Evolutionary conservation across 2,797 vertebrate species (phyloP).

Genomic region (Menidia menidia): DNA sequence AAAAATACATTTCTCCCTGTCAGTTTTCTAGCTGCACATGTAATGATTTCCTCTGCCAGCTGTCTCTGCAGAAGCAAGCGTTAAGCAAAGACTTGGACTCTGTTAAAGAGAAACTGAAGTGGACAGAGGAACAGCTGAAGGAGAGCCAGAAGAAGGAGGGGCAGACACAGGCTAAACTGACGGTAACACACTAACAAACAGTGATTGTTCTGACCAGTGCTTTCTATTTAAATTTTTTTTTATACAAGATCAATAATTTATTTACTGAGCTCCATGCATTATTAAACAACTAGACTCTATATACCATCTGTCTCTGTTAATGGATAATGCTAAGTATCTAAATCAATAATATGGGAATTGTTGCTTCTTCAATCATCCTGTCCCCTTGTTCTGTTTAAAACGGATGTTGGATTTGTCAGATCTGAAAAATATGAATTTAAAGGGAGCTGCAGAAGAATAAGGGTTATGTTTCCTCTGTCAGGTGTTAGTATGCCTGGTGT

Average conservation of each 20-base stretch:
- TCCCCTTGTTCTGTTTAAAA: constrained; percentile 17
- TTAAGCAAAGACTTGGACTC: constrained; percentile 80
- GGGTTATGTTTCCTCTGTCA: background rate
- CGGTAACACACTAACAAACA: constrained; percentile 62
- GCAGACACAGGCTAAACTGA: constrained; percentile 80
- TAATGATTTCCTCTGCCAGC: constrained; percentile 56
- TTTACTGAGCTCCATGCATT: constrained; percentile 38
- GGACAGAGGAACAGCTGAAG: constrained; percentile 78
- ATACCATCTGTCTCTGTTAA: constrained; percentile 40
- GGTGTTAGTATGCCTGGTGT: background rate
- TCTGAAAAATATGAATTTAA: background rate
- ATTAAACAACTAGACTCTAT: constrained; percentile 47
- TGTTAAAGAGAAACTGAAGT: constrained; percentile 80
- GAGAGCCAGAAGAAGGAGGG: constrained; percentile 80
- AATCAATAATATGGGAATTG: constrained; percentile 19
- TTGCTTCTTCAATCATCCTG: constrained; percentile 4
- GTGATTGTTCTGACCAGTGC: background rate
- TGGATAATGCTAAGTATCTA: background rate
- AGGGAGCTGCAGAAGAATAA: background rate
- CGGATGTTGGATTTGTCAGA: background rate
- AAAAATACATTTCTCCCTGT: background rate
- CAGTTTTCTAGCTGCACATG: constrained; percentile 1
- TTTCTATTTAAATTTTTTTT: background rate
- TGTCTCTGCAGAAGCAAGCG: constrained; percentile 81
- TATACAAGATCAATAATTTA: constrained; percentile 58